phyloP scores from a whole-genome alignment of 2,888 invertebrate genomes.

The Leptopilina syphax region DNA sequence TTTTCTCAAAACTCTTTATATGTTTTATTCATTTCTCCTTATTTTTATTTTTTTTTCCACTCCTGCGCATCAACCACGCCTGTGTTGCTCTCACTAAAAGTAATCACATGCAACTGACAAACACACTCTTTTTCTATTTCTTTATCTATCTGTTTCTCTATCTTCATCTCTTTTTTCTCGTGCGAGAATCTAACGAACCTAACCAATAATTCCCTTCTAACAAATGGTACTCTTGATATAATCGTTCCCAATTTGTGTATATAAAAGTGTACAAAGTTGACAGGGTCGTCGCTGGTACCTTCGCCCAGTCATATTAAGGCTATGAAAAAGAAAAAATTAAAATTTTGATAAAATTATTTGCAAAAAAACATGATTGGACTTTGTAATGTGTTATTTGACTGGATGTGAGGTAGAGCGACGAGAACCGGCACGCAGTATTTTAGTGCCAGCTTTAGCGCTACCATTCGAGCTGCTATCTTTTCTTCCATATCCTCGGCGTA shows the following conservation, averaged over 20 bases:
- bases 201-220: conserved; percentile 48
- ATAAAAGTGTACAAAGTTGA: conserved; percentile 54
- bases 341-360: too few relatives aligned
- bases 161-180: conserved; percentile 6
- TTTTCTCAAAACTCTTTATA: background rate
- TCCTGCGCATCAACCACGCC: conserved; percentile 40
- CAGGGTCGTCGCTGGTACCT: conserved; percentile 53
- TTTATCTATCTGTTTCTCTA: conserved; percentile 3
- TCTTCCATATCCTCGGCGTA: conserved; percentile 45
- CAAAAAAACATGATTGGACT: too few relatives aligned
- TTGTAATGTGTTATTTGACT: background rate
- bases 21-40: conserved; percentile 21
- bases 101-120: conserved; percentile 43
- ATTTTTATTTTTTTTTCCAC: background rate
- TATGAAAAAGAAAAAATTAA: too few relatives aligned
- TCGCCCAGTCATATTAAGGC: conserved; percentile 52
- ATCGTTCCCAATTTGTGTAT: conserved; percentile 52
- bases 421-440: conserved; percentile 28
- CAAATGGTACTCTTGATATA: conserved; percentile 44
- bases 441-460: conserved; percentile 38
- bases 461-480: conserved; percentile 26
- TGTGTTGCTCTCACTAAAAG: conserved; percentile 42
- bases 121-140: background rate
- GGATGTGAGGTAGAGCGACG: conserved; percentile 26
- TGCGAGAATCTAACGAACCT: conserved; percentile 49